Base-by-base conservation (phyloP, 1,140 invertebrate genomes). In the Lithobius niger region DNA sequence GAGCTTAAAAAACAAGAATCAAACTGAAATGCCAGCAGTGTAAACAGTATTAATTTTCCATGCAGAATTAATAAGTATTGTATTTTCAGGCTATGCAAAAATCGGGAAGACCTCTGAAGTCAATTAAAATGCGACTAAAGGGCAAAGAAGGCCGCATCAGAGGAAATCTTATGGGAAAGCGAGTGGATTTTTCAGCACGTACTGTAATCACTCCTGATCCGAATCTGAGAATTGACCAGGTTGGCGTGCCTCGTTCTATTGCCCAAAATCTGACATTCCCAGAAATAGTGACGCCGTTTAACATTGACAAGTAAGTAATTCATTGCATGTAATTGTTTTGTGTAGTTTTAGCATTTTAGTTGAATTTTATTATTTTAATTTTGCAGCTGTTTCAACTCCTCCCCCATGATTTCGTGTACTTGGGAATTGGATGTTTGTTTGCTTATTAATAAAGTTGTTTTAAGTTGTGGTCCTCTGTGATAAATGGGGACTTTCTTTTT, bases 181-280 rank as follows among this genome's bases (percentile, higher is more conserved):
- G 97, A 76, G 97, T 99, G 0, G 97, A 99, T 65, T 99, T 99
- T 66, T 99, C 95, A 0, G 97, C 94, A 4, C 82, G 97, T 71
- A 99, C 96, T 66, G 97, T 99, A 59, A 99, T 99, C 66, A 99
- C 96, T 6, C 95, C 97, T 0, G 97, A 99, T 81, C 97, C 97
- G 0, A 99, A 99, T 75, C 74, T 99, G 28, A 79, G 91, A 57
- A 97, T 99, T 66, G 93, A 99, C 73, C 96, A 97, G 77, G 95
- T 99, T 40, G 97, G 97, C 47, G 94, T 99, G 0, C 97, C 97
- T 0, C 76, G 94, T 54, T 94, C 91, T 27, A 98, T 99, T 65
- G 97, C 97, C 4, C 95, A 98, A 68, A 99, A 99, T 73, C 77
- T 99, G 63, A 99, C 97, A 18, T 99, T 99, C 68, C 97, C 97